Conservation (phyloP, 1,140 invertebrate genomes). For the Aporrectodea caliginosa region DNA sequence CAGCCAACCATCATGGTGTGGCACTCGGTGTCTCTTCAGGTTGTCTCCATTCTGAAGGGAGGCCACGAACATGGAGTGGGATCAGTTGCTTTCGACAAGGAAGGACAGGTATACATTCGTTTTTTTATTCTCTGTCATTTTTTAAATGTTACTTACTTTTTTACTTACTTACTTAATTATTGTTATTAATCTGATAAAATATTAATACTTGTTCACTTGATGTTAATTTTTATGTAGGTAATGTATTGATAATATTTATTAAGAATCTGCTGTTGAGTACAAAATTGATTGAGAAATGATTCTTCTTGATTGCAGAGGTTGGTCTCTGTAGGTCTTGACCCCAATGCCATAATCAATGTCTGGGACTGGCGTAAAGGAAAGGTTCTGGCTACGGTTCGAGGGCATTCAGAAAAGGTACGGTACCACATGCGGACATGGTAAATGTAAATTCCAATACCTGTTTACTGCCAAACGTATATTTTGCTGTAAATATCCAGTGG, state of each 20-base stretch:
- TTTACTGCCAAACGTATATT: too few species aligned
- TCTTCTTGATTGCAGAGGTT: constrained; percentile 42
- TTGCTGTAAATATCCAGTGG: too few species aligned
- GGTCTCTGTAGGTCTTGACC: constrained; percentile 52
- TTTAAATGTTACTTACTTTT: background rate
- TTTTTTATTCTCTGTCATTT: background rate
- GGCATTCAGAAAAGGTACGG: constrained; percentile 52
- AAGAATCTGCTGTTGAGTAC: too few species aligned
- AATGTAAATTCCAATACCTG: too few species aligned
- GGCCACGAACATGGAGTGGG: constrained; percentile 52
- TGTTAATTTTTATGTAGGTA: too few species aligned
- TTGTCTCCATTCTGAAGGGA: constrained; percentile 52
- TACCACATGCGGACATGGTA: too few species aligned
- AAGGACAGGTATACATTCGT: constrained; percentile 41
- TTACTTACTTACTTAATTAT: background rate
- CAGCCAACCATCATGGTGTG: constrained; percentile 54
- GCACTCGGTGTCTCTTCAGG: constrained; percentile 46
- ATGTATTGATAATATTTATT: too few species aligned
- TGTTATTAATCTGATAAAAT: too few species aligned
- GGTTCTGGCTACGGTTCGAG: constrained; percentile 48
- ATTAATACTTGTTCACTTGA: too few species aligned
- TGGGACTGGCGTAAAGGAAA: constrained; percentile 57
- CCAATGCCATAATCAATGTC: constrained; percentile 50
- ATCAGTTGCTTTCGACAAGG: constrained; percentile 49
- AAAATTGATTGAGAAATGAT: too few species aligned